Conservation (phyloP, 2,888 invertebrate genomes). For the Thyatira batis region DNA sequence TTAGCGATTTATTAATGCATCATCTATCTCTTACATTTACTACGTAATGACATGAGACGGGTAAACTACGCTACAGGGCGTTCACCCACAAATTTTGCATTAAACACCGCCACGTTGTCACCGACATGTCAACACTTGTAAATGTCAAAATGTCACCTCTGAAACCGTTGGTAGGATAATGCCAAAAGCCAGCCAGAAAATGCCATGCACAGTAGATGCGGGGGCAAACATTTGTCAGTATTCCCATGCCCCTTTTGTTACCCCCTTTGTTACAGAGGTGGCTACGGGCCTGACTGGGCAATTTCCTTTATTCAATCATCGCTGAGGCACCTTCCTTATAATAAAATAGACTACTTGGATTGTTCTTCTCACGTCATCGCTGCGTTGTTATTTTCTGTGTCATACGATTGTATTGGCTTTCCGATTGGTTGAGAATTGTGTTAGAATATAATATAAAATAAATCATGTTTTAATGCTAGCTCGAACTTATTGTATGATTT, state of each 20-base stretch:
- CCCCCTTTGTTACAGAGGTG: constrained; percentile 35
- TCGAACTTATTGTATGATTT: no score
- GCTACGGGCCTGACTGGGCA: constrained; percentile 14
- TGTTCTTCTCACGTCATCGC: not conserved
- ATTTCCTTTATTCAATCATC: constrained; percentile 39
- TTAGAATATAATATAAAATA: no score
- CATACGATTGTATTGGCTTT: not conserved
- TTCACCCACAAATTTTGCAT: not conserved
- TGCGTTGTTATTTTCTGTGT: not conserved
- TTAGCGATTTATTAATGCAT: no score
- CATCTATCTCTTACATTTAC: no score
- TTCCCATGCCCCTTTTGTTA: constrained; percentile 26
- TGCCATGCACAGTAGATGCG: constrained; percentile 37
- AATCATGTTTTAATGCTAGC: no score
- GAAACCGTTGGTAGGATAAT: constrained; percentile 34
- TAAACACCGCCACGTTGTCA: not conserved
- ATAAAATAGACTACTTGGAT: constrained; percentile 7
- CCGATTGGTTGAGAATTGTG: no score
- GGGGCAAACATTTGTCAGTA: constrained; percentile 47
- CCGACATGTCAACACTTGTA: constrained; percentile 2
- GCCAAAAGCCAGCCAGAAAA: constrained; percentile 46
- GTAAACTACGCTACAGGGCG: no score
- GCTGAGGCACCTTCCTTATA: constrained; percentile 8
- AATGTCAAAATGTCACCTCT: constrained; percentile 6
- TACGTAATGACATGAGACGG: no score